These are phyloP conservation scores for Virgularia gustaviana DNA, from an alignment of 92 coral and sea anemone genomes.

Conservation along the genomic window DNA sequence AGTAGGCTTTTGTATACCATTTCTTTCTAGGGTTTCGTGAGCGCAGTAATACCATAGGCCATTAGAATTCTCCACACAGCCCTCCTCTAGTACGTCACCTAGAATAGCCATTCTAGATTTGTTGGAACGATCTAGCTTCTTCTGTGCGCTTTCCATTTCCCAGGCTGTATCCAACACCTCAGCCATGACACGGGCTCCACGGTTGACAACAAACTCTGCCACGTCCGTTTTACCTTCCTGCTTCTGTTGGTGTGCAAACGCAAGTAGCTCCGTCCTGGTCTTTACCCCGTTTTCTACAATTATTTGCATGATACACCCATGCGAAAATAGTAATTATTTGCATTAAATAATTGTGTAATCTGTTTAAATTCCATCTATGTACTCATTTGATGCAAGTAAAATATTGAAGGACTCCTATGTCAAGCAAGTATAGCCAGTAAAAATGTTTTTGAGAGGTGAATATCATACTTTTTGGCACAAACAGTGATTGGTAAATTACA, in stretches of 20 bases:
- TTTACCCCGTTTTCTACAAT: constrained; percentile 39
- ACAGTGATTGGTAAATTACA: no score
- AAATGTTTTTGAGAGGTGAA: background rate
- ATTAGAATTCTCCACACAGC: constrained; percentile 37
- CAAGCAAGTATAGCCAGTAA: background rate
- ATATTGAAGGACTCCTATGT: no score
- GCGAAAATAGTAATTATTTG: no score
- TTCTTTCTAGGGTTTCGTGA: constrained; percentile 31
- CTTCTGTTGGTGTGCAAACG: constrained; percentile 51
- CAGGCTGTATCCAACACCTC: constrained; percentile 45
- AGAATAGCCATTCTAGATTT: constrained; percentile 46
- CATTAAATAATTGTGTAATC: no score
- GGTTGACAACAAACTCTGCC: constrained; percentile 59
- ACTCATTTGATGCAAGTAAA: no score
- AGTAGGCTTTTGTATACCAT: constrained; percentile 3
- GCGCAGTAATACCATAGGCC: constrained; percentile 53
- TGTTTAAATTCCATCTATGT: no score
- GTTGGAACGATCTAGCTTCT: constrained; percentile 30
- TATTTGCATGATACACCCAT: no score
- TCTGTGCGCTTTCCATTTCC: constrained; percentile 43
- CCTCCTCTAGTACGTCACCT: constrained; percentile 2
- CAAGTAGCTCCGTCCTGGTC: constrained; percentile 47
- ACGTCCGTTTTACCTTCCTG: constrained; percentile 53
- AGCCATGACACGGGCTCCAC: constrained; percentile 41
- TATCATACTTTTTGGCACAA: no score